These are phyloP conservation scores for Hypanus sabinus DNA, from an alignment of 2,113 vertebrate genomes.

Conservation along the genomic window DNA sequence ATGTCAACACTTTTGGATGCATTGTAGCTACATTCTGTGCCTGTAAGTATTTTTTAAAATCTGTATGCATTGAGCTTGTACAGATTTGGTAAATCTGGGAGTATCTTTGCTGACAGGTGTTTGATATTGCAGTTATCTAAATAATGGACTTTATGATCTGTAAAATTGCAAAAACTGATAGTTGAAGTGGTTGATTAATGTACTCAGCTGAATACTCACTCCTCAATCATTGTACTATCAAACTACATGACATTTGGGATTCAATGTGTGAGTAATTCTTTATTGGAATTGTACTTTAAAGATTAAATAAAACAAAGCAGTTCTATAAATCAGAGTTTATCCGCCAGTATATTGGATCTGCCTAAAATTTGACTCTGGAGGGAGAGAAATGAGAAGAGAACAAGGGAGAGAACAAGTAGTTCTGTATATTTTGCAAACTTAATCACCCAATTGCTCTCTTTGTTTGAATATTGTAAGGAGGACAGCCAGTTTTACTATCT, in stretches of 20 bases:
- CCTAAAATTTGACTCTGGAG: no score
- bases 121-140: background rate
- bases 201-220: background rate
- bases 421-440: no score
- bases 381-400: background rate
- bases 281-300: background rate
- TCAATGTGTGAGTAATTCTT: background rate
- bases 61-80: background rate
- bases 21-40: background rate
- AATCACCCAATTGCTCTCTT: background rate
- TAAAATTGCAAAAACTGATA: background rate
- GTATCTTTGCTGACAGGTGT: slow-evolving; percentile 2
- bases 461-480: background rate
- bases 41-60: background rate
- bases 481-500: background rate
- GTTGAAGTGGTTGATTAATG: background rate
- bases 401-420: no score
- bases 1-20: background rate
- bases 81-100: background rate
- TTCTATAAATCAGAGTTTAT: background rate
- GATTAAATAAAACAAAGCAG: background rate
- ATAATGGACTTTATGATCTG: background rate
- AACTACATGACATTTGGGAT: background rate
- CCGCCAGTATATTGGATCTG: background rate
- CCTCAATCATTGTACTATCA: background rate